These are phyloP conservation scores for Lasius fuliginosus DNA, from an alignment of 2,888 invertebrate genomes.

Conservation along the genomic window DNA sequence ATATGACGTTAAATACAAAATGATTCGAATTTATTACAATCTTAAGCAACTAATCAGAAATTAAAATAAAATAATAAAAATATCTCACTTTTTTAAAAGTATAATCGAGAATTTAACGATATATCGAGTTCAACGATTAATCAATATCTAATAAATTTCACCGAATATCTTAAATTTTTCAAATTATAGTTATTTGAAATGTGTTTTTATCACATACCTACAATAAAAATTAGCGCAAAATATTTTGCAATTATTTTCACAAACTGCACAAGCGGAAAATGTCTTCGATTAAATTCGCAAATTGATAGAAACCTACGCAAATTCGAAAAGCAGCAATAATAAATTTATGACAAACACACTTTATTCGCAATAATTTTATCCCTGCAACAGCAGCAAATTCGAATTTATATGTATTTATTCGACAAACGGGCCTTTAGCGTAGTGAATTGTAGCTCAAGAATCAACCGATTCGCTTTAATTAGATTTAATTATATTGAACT, in stretches of 20 bases:
- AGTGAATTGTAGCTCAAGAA: background rate
- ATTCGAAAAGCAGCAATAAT: background rate
- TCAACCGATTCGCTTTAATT: constrained; percentile 62
- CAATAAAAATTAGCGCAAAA: background rate
- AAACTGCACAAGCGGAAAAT: background rate
- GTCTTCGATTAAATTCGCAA: constrained; percentile 4
- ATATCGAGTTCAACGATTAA: background rate
- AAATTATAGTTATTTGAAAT: constrained; percentile 5
- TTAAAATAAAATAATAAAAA: background rate
- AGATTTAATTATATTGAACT: constrained; percentile 59
- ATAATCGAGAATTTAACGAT: background rate
- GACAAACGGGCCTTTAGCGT: background rate
- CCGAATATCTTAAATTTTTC: background rate
- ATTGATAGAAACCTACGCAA: background rate
- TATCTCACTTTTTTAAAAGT: background rate
- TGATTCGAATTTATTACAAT: background rate
- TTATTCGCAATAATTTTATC: background rate
- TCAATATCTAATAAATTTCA: background rate
- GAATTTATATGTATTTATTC: background rate
- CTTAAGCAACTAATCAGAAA: background rate
- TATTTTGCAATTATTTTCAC: constrained; percentile 4
- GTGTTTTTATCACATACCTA: background rate
- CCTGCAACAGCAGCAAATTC: constrained; percentile 8
- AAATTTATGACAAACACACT: constrained; percentile 1
- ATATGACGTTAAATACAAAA: background rate